Conservation (phyloP, 2,888 invertebrate species). For the Malthinus flaveolus region DNA sequence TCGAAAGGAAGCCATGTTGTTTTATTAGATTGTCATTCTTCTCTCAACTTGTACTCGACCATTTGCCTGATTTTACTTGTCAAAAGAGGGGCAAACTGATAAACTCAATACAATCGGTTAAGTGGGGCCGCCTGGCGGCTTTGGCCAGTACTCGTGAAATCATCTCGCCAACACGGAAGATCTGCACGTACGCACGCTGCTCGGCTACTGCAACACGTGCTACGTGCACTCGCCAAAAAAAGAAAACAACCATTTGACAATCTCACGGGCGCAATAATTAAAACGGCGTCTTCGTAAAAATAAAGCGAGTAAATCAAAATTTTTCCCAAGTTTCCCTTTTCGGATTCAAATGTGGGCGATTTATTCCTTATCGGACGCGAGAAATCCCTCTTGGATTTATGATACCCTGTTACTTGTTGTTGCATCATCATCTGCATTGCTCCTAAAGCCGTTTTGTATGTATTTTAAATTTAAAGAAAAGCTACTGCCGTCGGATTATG, state of each 20-base stretch:
- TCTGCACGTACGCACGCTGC: slow-evolving; percentile 27
- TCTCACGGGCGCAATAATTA: no score
- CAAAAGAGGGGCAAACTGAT: slow-evolving; percentile 26
- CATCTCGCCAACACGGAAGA: slow-evolving; percentile 7
- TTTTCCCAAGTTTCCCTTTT: no score
- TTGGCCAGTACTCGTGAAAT: slow-evolving; percentile 37
- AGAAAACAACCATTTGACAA: background rate
- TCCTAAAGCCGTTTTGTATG: no score
- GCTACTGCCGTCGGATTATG: no score
- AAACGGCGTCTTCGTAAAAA: no score
- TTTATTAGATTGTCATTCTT: slow-evolving; percentile 40
- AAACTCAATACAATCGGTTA: slow-evolving; percentile 27
- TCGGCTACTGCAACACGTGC: slow-evolving; percentile 31
- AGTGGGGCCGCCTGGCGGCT: slow-evolving; percentile 44
- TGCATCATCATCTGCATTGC: no score
- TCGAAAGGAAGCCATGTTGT: slow-evolving; percentile 45
- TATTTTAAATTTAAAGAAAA: no score
- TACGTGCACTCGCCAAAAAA: background rate
- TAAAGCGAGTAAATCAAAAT: no score
- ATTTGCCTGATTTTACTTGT: slow-evolving; percentile 20
- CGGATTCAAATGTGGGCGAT: no score
- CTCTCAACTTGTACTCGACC: slow-evolving; percentile 32
- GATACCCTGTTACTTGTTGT: no score
- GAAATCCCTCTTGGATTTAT: no score
- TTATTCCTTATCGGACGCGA: no score